These are phyloP conservation scores for Melitaea cinxia DNA, from an alignment of 1,140 invertebrate species.

Conservation along the genomic window DNA sequence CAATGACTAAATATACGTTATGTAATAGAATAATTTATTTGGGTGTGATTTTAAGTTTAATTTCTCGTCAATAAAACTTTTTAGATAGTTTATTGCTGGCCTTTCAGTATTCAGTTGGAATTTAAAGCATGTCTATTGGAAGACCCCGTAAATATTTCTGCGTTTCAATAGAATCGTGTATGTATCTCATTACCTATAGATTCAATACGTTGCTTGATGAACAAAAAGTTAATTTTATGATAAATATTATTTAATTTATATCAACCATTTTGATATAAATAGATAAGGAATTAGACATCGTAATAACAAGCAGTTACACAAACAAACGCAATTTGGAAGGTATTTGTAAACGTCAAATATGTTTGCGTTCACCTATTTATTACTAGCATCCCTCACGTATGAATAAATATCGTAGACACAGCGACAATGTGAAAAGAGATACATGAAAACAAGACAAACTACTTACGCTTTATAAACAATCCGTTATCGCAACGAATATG, in stretches of 20 bases:
- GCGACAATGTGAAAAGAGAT: conserved; percentile 79
- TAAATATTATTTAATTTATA: no score
- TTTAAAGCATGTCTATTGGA: conserved; percentile 36
- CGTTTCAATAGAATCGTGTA: conserved; percentile 30
- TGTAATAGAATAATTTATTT: no score
- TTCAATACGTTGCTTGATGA: neutral
- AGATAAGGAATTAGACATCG: no score
- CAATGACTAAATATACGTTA: no score
- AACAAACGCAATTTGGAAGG: conserved; percentile 54
- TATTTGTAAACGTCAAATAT: conserved; percentile 79
- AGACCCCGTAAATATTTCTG: conserved; percentile 27
- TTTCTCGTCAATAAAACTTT: neutral
- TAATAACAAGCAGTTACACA: conserved; percentile 66
- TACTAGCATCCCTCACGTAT: conserved; percentile 75
- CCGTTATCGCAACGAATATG: conserved; percentile 36
- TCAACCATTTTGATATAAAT: no score
- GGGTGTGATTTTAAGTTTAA: no score
- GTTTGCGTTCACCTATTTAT: conserved; percentile 78
- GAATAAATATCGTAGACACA: conserved; percentile 78
- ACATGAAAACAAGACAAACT: conserved; percentile 51
- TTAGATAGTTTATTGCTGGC: conserved; percentile 14
- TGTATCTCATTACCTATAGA: conserved; percentile 20
- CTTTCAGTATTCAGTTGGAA: conserved; percentile 26
- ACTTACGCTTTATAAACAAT: conserved; percentile 52
- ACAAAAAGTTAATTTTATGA: conserved; percentile 1